A percentile compares a stretch with the other conserved stretches of the same genome.
Evolutionary conservation across 1,140 invertebrate species (phyloP).

Genomic region (Parasteatoda tepidariorum): DNA sequence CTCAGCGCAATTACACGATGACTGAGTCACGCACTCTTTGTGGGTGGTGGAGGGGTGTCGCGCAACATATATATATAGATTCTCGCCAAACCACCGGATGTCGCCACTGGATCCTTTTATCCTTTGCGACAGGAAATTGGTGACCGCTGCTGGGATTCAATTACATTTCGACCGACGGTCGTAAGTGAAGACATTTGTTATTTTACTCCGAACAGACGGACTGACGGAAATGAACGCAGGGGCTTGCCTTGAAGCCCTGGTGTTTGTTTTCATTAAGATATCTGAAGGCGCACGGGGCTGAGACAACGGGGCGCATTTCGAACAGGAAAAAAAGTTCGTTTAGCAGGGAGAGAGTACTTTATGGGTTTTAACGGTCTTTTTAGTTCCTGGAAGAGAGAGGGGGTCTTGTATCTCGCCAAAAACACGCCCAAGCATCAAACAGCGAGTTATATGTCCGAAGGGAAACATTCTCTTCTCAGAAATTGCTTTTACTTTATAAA

Average conservation of each 20-base stretch:
- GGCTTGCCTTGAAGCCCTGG: background rate
- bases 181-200: constrained; percentile 37
- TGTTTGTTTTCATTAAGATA: constrained; percentile 43
- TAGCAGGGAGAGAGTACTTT: background rate
- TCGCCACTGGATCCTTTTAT: constrained; percentile 47
- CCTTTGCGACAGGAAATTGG: constrained; percentile 37
- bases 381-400: no score
- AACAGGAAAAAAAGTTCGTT: background rate
- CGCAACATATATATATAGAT: background rate
- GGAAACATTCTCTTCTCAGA: no score
- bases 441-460: no score
- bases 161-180: constrained; percentile 19
- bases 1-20: constrained; percentile 23
- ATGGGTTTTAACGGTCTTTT: background rate
- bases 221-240: constrained; percentile 31
- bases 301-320: background rate
- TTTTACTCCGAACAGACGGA: constrained; percentile 38
- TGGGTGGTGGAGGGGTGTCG: background rate
- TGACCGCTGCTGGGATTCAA: constrained; percentile 33
- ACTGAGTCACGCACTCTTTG: constrained; percentile 11
- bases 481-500: no score
- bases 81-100: constrained; percentile 26
- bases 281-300: background rate
- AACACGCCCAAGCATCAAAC: no score
- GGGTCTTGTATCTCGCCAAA: no score